phyloP scores from a whole-genome alignment of 2,888 invertebrate species.

The Andricus quercusramuli region DNA sequence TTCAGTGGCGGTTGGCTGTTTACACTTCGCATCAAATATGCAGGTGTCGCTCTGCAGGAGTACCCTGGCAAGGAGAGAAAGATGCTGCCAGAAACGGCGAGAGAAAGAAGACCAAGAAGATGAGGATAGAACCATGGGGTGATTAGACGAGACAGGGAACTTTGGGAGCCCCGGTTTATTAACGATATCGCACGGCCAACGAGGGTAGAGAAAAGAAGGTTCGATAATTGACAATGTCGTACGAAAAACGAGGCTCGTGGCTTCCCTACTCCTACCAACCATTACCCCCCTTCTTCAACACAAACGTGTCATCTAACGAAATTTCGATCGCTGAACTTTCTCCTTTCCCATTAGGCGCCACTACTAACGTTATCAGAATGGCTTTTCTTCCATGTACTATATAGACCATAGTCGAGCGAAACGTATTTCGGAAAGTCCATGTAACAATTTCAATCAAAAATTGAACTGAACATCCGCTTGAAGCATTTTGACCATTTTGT shows the following conservation, averaged over 20 bases:
- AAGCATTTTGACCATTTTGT: too few species aligned
- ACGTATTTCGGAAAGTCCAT: neutral
- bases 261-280: conserved; percentile 49
- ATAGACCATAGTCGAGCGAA: neutral
- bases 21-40: conserved; percentile 76
- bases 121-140: conserved; percentile 65
- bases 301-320: conserved; percentile 55
- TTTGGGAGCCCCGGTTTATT: conserved; percentile 73
- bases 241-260: conserved; percentile 61
- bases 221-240: conserved; percentile 73
- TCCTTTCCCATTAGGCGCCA: conserved; percentile 28
- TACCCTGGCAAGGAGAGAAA: conserved; percentile 47
- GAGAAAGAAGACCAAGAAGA: conserved; percentile 53
- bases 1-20: conserved; percentile 72
- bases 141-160: conserved; percentile 75
- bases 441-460: too few species aligned
- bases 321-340: conserved; percentile 53
- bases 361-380: conserved; percentile 14
- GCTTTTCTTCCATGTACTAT: neutral
- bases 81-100: conserved; percentile 39
- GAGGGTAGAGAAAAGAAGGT: conserved; percentile 58
- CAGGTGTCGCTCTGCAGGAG: conserved; percentile 71
- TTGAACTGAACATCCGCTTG: too few species aligned
- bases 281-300: conserved; percentile 46
- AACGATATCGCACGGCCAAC: conserved; percentile 71